Evolutionary conservation across 2,888 invertebrate genomes (phyloP), one percentile per base, ranked within the genome.

Genomic region (Oligia fasciuncula): DNA sequence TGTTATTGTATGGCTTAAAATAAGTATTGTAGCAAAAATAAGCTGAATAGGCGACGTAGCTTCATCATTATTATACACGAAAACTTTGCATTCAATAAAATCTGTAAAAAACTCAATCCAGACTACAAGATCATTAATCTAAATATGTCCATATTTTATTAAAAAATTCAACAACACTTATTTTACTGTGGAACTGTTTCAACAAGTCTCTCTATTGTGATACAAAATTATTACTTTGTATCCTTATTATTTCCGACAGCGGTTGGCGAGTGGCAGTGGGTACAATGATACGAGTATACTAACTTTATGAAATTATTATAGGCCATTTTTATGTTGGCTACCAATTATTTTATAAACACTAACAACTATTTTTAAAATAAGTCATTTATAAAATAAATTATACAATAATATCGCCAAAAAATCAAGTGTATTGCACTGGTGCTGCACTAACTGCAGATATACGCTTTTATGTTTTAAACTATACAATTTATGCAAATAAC

Each of bases 141-240:
- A 95, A 90, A 95, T 96, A 96, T 95, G 95, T 95, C 94, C 92
- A 95, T 96, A 94, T 94, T 95, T 96, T 95, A 88, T 88, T 96
- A 96, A 96, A 96, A 96, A 95, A 96, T 96, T 96, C 95, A 97
- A 96, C 96, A 97, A 96, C 95, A 94, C 96, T 97, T 97, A 96
- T 92, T 95, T 96, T 96, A 96, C 91, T 93, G 95, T 94, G 96
- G 96, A 96, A 96, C 95, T 96, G 96, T 95, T 93, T 89, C 60
- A 96, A 96, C 96, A 96, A 96, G 96, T 96, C 93, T 95, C 93
- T 95, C 94, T 96, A 95, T 96, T 96, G 96, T 93, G 93, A 92
- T 94, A 94, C 92, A 95, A 95, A 96, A 94, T 88, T 79, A 93
- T 92, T 91, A 85, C 84, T 84, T 88, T 85, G 84, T 89, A 84